A percentile compares a stretch with the other conserved stretches of the same genome.
Evolutionary conservation across 2,888 invertebrate species (phyloP).

Genomic region (Anoncus sp.): DNA sequence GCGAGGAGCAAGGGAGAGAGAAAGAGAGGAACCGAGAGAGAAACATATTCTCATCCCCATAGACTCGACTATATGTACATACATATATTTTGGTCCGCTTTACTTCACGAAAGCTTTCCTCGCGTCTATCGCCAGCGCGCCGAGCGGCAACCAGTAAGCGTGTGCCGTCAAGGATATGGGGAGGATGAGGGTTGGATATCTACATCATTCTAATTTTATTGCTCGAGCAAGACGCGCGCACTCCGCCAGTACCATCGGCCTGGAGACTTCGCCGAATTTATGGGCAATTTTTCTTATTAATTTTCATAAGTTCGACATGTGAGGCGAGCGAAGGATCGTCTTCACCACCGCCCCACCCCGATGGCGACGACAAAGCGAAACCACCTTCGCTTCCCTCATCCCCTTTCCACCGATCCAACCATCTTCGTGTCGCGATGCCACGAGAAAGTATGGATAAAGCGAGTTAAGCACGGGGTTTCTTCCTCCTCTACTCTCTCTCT

Average conservation of each 20-base stretch:
- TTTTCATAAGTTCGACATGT: slow-evolving; percentile 83
- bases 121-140: slow-evolving; percentile 40
- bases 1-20: background rate
- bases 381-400: slow-evolving; percentile 35
- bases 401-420: background rate
- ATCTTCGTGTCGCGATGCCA: slow-evolving; percentile 43
- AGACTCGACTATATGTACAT: slow-evolving; percentile 13
- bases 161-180: slow-evolving; percentile 12
- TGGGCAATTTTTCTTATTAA: slow-evolving; percentile 83
- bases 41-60: background rate
- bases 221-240: slow-evolving; percentile 73
- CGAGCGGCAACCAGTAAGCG: slow-evolving; percentile 13
- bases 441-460: slow-evolving; percentile 51
- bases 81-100: slow-evolving; percentile 19
- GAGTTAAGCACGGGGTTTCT: slow-evolving; percentile 35
- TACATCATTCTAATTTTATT: slow-evolving; percentile 83
- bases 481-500: slow-evolving; percentile 7
- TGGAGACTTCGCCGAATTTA: slow-evolving; percentile 75
- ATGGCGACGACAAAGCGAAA: slow-evolving; percentile 74
- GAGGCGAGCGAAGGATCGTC: slow-evolving; percentile 62
- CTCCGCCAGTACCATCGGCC: slow-evolving; percentile 63
- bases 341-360: slow-evolving; percentile 58
- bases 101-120: slow-evolving; percentile 33
- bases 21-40: background rate
- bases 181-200: slow-evolving; percentile 54